Conservation (phyloP, 2,113 vertebrate genomes). For the Dissostichus mawsoni region DNA sequence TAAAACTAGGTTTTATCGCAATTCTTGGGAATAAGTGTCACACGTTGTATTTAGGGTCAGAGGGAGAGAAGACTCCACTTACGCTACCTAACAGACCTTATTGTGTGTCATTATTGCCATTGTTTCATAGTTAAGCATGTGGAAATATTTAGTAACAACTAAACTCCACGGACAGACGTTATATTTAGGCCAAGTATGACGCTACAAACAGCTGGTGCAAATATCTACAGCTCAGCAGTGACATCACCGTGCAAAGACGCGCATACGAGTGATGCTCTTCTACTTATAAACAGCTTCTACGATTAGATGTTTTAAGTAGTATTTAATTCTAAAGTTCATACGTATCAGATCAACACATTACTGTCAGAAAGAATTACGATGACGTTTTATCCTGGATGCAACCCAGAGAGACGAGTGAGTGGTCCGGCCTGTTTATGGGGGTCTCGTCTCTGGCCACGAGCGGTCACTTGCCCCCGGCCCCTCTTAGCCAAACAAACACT, state of each 20-base stretch:
- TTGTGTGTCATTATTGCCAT: not conserved
- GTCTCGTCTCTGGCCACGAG: constrained; percentile 70
- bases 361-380: not conserved
- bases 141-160: constrained; percentile 10
- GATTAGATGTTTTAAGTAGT: not conserved
- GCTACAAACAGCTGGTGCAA: constrained; percentile 33
- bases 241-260: constrained; percentile 40
- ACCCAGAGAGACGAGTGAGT: constrained; percentile 26
- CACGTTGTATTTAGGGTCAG: not conserved
- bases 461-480: constrained; percentile 72
- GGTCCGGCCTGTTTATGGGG: constrained; percentile 55
- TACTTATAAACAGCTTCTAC: constrained; percentile 5
- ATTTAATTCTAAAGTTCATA: not conserved
- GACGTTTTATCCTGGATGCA: constrained; percentile 4
- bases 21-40: too few species aligned
- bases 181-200: constrained; percentile 18
- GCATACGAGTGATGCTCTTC: constrained; percentile 3
- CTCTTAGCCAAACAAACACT: constrained; percentile 73
- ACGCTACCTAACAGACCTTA: not conserved
- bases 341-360: constrained; percentile 3
- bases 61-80: not conserved
- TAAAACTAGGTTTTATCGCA: too few species aligned
- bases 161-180: not conserved
- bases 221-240: constrained; percentile 31
- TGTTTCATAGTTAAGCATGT: not conserved